These are phyloP conservation scores for Gymnothorax javanicus DNA, from an alignment of 2,797 vertebrate genomes.

Conservation along the genomic window DNA sequence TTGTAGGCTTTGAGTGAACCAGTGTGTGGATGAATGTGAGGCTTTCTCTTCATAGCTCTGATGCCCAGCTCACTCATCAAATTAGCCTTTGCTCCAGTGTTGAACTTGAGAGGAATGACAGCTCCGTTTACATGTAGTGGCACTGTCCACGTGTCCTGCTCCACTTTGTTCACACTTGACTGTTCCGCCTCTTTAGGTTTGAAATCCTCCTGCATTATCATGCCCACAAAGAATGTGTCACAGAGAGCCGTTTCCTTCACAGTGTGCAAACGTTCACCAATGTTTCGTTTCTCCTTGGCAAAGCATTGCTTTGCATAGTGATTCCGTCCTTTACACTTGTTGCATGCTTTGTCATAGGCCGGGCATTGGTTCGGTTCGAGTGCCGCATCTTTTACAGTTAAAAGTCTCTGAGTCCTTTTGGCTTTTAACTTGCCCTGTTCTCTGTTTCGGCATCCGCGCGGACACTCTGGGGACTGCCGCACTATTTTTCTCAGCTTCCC, in stretches of 20 bases:
- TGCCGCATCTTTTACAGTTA: no score
- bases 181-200: background rate
- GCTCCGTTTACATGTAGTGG: no score
- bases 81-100: no score
- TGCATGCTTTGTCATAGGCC: conserved; percentile 21
- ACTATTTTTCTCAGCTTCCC: no score
- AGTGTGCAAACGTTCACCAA: conserved; percentile 11
- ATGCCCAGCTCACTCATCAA: no score
- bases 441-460: no score
- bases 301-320: conserved; percentile 40
- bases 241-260: conserved; percentile 34
- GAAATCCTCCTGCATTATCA: conserved; percentile 26
- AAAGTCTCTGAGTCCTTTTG: no score
- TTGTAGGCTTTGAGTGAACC: conserved; percentile 4
- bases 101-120: no score
- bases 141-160: conserved; percentile 37
- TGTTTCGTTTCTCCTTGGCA: conserved; percentile 10
- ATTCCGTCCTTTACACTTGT: conserved; percentile 33
- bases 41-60: conserved; percentile 40
- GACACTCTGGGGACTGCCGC: no score
- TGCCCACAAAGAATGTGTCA: conserved; percentile 39
- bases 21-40: conserved; percentile 20
- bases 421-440: no score
- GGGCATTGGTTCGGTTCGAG: no score
- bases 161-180: background rate